Evolutionary conservation across 2,888 invertebrate species (phyloP), one percentile per base, ranked within the genome.

Genomic region (Plagiodera versicolora): DNA sequence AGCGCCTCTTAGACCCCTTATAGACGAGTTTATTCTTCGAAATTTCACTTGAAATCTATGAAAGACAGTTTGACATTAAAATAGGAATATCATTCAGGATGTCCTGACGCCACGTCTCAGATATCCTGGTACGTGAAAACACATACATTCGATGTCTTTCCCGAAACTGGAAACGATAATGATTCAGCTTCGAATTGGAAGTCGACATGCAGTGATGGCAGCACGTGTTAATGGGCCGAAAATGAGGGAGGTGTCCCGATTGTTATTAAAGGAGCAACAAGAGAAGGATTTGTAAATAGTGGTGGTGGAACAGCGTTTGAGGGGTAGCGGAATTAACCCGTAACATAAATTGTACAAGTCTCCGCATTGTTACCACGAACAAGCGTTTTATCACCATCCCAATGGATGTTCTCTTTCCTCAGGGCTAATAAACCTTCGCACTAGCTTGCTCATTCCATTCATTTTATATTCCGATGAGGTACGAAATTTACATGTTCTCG

Each of bases 401-500:
- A 58, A 58, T 52, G 58, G 69, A 67, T 71, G 68, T 70, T 72
- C 68, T 60, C 56, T 58, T 75, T 75, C 73, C 72, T 72, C 32
- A 18, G 70, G 76, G 76, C 77, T 79, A 79, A 79, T 79, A 79
- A 79, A 79, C 75, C 78, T 76, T 76, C 77, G 77, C 75, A 75
- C 73, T 71, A 72, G 74, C 75, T 76, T 77, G 76, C 75, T 79
- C 77, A 77, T 78, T 78, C 77, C 75, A 78, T 79, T 78, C 80
- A 77, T 78, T 79, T 76, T 75, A 79, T 79, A 79, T 80, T 79
- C 80, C 74, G 66, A 70, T 70, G 72, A 73, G 74, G 77, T 77
- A 73, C 74, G 74, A 77, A 78, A 80, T 80, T 80, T 80, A 79
- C 80, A 80, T 80, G 78, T 77, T 79, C 78, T 80, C 79, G 79